Evolutionary conservation across 2,113 vertebrate species (phyloP).

Genomic region (Arvicanthis niloticus): DNA sequence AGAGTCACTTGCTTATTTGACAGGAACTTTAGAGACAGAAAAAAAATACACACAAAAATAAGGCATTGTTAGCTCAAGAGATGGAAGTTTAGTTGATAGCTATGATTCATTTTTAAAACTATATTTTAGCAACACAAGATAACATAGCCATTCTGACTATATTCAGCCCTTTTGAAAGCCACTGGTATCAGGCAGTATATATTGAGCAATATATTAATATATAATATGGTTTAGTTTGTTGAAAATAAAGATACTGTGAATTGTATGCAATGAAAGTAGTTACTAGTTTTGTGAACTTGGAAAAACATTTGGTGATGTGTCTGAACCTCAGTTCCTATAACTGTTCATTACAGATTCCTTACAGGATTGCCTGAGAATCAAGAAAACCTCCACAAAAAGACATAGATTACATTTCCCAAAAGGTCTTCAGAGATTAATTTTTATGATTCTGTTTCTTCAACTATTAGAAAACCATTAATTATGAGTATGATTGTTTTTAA

Average conservation of each 20-base stretch:
- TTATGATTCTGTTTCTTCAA: not conserved
- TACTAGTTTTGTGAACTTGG: conserved; percentile 21
- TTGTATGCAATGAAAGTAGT: not conserved
- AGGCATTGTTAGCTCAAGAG: conserved; percentile 34
- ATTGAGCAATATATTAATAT: not conserved
- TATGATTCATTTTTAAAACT: conserved; percentile 39
- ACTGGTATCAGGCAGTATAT: not conserved
- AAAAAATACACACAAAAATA: conserved; percentile 36
- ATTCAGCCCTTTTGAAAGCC: not conserved
- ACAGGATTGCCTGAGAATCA: not conserved
- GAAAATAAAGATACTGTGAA: not conserved
- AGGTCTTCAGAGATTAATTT: not conserved
- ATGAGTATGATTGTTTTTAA: conserved; percentile 19
- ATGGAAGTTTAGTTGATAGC: conserved; percentile 42
- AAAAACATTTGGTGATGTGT: not conserved
- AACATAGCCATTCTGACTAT: not conserved
- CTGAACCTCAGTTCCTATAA: not conserved
- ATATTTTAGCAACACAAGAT: conserved; percentile 2
- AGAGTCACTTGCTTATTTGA: conserved; percentile 75
- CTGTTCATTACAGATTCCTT: not conserved
- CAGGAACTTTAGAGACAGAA: conserved; percentile 59
- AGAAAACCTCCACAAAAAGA: not conserved
- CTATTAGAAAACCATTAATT: not conserved
- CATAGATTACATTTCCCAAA: not conserved
- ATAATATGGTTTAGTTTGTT: not conserved